Evolutionary conservation across 2,113 vertebrate genomes (phyloP).

Genomic region (Notothenia rossii): DNA sequence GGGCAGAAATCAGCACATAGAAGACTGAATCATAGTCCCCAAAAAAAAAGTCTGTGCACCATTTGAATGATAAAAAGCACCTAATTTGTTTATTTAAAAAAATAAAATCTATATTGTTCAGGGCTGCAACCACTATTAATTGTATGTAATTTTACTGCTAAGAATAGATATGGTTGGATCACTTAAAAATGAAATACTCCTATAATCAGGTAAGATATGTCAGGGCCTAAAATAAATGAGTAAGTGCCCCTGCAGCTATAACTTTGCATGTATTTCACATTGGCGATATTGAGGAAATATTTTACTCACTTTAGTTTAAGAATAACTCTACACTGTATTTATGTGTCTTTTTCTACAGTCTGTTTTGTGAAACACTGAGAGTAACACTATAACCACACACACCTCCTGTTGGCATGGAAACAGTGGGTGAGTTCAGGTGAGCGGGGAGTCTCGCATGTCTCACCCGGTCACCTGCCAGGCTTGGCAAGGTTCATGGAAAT

Average conservation of each 20-base stretch:
- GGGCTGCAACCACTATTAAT: not conserved
- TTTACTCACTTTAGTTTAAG: not conserved
- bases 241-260: not conserved
- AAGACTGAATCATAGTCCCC: not conserved
- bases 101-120: not conserved
- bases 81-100: not conserved
- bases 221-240: not conserved
- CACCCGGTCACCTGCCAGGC: constrained; percentile 60
- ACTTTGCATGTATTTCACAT: not conserved
- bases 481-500: constrained; percentile 46
- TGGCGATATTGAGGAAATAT: not conserved
- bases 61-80: not conserved
- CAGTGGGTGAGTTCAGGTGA: constrained; percentile 72
- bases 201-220: not conserved
- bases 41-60: not conserved
- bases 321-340: not conserved
- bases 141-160: not conserved
- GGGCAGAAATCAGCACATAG: not conserved
- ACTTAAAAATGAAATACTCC: too few relatives aligned
- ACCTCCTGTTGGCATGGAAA: constrained; percentile 70
- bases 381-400: not conserved
- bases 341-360: not conserved
- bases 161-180: not conserved
- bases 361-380: not conserved
- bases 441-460: constrained; percentile 45